Conservation (phyloP, 1,140 invertebrate genomes). For the Monochamus saltuarius region DNA sequence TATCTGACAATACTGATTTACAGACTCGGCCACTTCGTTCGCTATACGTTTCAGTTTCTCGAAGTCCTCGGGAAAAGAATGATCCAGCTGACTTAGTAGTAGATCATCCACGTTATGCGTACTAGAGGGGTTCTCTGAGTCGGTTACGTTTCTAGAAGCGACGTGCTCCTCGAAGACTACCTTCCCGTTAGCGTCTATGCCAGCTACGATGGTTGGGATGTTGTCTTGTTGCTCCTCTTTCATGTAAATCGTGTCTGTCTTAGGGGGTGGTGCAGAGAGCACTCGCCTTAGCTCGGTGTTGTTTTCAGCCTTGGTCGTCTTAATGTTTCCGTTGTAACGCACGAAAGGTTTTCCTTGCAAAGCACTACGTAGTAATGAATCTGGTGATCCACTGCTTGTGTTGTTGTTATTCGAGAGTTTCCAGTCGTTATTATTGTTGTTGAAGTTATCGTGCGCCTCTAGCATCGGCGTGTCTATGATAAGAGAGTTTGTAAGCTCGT, state of each 20-base stretch:
- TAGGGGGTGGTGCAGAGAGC: slow-evolving; percentile 55
- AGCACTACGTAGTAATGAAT: slow-evolving; percentile 76
- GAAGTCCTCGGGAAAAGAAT: slow-evolving; percentile 68
- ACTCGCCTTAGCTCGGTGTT: slow-evolving; percentile 52
- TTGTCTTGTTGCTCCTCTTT: slow-evolving; percentile 51
- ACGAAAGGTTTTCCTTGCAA: slow-evolving; percentile 70
- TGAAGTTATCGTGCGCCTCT: slow-evolving; percentile 57
- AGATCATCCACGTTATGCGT: slow-evolving; percentile 71
- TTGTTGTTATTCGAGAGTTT: slow-evolving; percentile 53
- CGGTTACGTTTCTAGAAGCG: slow-evolving; percentile 48
- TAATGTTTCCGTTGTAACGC: slow-evolving; percentile 56
- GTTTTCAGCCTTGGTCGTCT: slow-evolving; percentile 49
- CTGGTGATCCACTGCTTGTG: slow-evolving; percentile 56
- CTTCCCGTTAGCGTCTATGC: slow-evolving; percentile 54
- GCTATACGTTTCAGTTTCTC: slow-evolving; percentile 74
- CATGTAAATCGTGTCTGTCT: slow-evolving; percentile 53
- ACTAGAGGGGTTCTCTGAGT: slow-evolving; percentile 58
- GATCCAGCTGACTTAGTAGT: slow-evolving; percentile 68
- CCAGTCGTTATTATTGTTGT: slow-evolving; percentile 77
- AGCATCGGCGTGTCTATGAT: slow-evolving; percentile 56
- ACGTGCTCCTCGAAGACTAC: slow-evolving; percentile 49
- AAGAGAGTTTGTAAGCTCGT: slow-evolving; percentile 53
- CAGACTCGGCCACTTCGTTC: slow-evolving; percentile 69
- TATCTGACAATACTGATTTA: slow-evolving; percentile 69
- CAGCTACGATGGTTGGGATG: slow-evolving; percentile 51